phyloP scores from a whole-genome alignment of 2,797 vertebrate genomes.

The Onychomys arenicola region DNA sequence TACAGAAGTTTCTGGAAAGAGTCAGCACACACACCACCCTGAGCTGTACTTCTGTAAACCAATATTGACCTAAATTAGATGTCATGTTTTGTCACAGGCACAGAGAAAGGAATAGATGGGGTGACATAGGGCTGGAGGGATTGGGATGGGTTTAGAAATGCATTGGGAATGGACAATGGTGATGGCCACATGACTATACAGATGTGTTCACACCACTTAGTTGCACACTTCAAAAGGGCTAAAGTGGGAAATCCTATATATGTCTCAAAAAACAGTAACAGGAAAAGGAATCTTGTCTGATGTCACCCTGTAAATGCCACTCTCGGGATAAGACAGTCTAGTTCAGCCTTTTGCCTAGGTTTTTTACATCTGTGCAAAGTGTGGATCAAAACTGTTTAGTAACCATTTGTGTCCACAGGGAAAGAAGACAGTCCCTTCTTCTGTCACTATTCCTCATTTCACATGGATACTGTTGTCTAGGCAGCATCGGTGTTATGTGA shows the following conservation, averaged over 20 bases:
- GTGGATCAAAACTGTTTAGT: not conserved
- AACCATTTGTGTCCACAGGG: no score
- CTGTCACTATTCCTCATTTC: not conserved
- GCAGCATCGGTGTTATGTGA: not conserved
- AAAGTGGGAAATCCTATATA: not conserved
- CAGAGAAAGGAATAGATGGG: not conserved
- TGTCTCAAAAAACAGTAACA: not conserved
- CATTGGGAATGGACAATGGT: no score
- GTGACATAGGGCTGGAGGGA: not conserved
- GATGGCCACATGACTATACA: not conserved
- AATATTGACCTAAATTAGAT: not conserved
- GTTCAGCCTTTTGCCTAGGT: fast-evolving
- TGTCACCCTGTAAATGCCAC: not conserved
- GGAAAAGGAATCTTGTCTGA: no score
- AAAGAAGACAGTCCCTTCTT: not conserved
- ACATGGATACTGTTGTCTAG: no score
- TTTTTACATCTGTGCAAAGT: not conserved
- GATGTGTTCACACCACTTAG: no score
- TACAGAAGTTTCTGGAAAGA: not conserved
- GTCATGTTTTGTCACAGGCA: not conserved
- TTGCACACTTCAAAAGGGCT: not conserved
- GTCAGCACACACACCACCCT: not conserved
- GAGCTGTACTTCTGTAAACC: not conserved
- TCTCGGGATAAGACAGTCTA: not conserved
- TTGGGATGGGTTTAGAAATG: no score